phyloP scores from a whole-genome alignment of 1,140 invertebrate species.

The Cephus cinctus region DNA sequence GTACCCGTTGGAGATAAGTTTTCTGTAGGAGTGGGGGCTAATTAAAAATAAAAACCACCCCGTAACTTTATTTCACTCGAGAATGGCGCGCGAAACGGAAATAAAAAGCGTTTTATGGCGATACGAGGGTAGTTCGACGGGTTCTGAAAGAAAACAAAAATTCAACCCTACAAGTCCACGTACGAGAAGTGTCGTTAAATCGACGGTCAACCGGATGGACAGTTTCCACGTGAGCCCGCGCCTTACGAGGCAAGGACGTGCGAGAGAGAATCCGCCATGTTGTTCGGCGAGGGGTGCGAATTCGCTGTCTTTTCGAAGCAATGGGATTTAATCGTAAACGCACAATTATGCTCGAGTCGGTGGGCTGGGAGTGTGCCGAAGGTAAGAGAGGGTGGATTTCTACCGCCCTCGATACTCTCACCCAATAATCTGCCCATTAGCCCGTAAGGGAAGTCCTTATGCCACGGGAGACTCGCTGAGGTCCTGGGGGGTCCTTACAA shows the following conservation, averaged over 20 bases:
- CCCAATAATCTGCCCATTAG: conserved; percentile 49
- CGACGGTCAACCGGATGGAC: too few species aligned
- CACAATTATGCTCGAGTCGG: too few species aligned
- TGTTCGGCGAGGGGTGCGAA: conserved; percentile 3
- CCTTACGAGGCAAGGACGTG: too few species aligned
- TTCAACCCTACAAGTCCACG: too few species aligned
- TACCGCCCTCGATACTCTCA: conserved; percentile 20
- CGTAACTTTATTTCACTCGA: background rate
- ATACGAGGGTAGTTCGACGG: too few species aligned
- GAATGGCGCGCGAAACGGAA: background rate
- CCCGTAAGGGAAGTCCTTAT: conserved; percentile 22
- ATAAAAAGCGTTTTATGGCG: background rate
- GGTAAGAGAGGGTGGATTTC: conserved; percentile 2
- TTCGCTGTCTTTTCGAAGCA: too few species aligned
- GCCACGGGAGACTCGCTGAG: conserved; percentile 21
- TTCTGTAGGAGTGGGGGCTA: conserved; percentile 21
- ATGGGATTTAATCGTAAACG: too few species aligned
- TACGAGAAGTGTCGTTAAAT: too few species aligned
- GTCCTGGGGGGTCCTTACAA: conserved; percentile 49
- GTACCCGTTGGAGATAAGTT: conserved; percentile 17
- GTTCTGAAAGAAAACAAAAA: too few species aligned
- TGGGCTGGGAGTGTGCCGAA: too few species aligned
- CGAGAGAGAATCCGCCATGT: too few species aligned
- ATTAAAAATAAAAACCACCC: conserved; percentile 33
- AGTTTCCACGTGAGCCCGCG: too few species aligned